These are phyloP conservation scores for Apamea monoglypha DNA, from an alignment of 2,888 invertebrate genomes.

Conservation along the genomic window DNA sequence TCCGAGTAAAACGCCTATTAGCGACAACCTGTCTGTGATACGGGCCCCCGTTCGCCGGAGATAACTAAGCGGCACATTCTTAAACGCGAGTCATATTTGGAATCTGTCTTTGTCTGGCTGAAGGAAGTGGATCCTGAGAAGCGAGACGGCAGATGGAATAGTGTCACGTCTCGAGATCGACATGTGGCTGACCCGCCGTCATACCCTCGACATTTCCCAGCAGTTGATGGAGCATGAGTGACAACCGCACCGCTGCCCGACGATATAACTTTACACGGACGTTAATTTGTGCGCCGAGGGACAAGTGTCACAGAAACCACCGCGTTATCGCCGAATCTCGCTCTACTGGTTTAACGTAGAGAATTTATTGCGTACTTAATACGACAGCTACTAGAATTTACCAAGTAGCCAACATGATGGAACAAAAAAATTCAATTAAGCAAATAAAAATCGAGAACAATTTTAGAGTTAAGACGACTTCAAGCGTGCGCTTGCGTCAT, in stretches of 20 bases:
- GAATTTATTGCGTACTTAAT: slow-evolving; percentile 84
- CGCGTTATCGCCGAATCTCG: slow-evolving; percentile 84
- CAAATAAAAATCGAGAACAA: slow-evolving; percentile 68
- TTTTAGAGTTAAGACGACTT: slow-evolving; percentile 73
- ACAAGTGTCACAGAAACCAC: slow-evolving; percentile 81
- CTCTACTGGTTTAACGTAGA: slow-evolving; percentile 81
- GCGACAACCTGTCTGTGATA: slow-evolving; percentile 88
- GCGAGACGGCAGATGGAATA: slow-evolving; percentile 87
- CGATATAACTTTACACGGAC: slow-evolving; percentile 87
- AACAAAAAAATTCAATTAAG: slow-evolving; percentile 76
- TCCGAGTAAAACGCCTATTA: slow-evolving; percentile 88
- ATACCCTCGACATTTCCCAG: slow-evolving; percentile 87
- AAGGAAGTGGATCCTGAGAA: slow-evolving; percentile 80
- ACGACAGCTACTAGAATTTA: slow-evolving; percentile 86
- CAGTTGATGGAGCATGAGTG: slow-evolving; percentile 90
- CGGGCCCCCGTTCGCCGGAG: slow-evolving; percentile 83
- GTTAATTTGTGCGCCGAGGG: slow-evolving; percentile 86
- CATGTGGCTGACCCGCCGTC: slow-evolving; percentile 89
- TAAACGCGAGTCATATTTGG: slow-evolving; percentile 78
- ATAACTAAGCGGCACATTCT: slow-evolving; percentile 85
- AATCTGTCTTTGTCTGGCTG: slow-evolving; percentile 86
- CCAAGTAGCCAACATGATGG: slow-evolving; percentile 70
- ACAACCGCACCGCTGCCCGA: slow-evolving; percentile 81
- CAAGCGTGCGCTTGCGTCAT: slow-evolving; percentile 66
- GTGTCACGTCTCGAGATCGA: slow-evolving; percentile 84